These are phyloP conservation scores for Octonoba sinensis DNA, from an alignment of 2,888 invertebrate genomes.

Conservation along the genomic window DNA sequence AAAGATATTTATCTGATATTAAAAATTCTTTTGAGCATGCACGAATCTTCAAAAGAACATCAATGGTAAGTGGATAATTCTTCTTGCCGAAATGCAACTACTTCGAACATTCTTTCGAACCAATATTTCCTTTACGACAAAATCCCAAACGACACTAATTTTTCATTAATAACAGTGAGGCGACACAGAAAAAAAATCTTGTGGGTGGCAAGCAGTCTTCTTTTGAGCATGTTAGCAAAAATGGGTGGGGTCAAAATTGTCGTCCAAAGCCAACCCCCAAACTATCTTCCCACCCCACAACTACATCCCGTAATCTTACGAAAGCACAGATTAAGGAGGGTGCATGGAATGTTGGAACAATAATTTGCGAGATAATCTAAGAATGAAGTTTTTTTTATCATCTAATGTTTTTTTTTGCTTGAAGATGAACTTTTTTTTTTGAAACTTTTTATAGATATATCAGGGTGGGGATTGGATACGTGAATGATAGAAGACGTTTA, in stretches of 20 bases:
- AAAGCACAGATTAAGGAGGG: conserved; percentile 47
- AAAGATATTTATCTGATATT: too few relatives aligned
- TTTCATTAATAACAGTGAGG: conserved; percentile 48
- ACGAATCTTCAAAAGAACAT: too few relatives aligned
- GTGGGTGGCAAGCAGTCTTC: conserved; percentile 3
- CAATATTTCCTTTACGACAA: too few relatives aligned
- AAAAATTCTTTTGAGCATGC: too few relatives aligned
- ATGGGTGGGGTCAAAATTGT: conserved; percentile 53
- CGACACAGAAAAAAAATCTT: conserved; percentile 39
- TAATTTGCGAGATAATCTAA: conserved; percentile 62
- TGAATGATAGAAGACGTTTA: conserved; percentile 58
- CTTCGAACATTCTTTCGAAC: too few relatives aligned
- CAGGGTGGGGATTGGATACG: conserved; percentile 39
- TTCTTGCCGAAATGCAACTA: background rate
- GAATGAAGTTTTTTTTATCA: conserved; percentile 34
- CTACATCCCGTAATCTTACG: conserved; percentile 30
- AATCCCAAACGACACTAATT: conserved; percentile 30
- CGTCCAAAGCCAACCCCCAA: conserved; percentile 5
- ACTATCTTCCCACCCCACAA: conserved; percentile 7
- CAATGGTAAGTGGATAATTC: background rate
- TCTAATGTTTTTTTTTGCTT: conserved; percentile 11
- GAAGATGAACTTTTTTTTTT: conserved; percentile 60
- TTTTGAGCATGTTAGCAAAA: conserved; percentile 38
- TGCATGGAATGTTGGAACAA: conserved; percentile 35
- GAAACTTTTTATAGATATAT: conserved; percentile 6